Evolutionary conservation across 92 coral and sea anemone genomes (phyloP), one percentile per base, ranked within the genome.

Genomic region (Porites evermanni): DNA sequence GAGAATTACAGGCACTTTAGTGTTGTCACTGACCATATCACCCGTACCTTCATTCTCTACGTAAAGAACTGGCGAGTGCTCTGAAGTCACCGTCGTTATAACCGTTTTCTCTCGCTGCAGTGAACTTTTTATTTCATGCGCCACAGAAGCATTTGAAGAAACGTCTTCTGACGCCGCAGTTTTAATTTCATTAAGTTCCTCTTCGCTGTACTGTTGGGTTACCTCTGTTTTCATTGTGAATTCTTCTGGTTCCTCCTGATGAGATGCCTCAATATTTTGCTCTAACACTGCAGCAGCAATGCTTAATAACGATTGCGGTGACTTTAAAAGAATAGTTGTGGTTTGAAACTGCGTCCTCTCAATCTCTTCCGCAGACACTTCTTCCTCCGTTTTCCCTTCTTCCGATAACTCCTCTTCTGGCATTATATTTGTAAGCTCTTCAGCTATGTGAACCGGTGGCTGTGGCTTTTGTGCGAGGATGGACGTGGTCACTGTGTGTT

Each of bases 201-300:
- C 79, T 44, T 79, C 83, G 21, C 56, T 81, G 79, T 80, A 61
- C 13, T 80, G 79, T 63, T 85, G 83, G 8, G 64, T 53, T 17
- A 53, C 29, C 13, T 58, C 87, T 3, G 65, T 53, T 74, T 51
- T 53, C 51, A 60, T 19, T 61, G 75, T 53, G 18, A 50, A 60
- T 67, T 64, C 87, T 50, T 75, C 87, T 8, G 54, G 18, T 8
- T 50, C 76, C 32, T 85, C 90, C 77, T 86, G 83, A 53, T 75
- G 87, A 20, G 84, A 72, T 6, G 86, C 59, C 65, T 88, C 93
- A 63, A 90, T 86, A 53, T 90, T 88, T 20, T 53, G 86, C 16
- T 86, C 91, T 50, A 91, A 67, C 60, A 84, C 93, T 52, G 84
- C 88, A 11, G 93, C 93, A 19, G 93, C 93, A 60, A 91, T 91